These are phyloP conservation scores for Poecilia wingei DNA, from an alignment of 2,797 vertebrate genomes.

Conservation along the genomic window DNA sequence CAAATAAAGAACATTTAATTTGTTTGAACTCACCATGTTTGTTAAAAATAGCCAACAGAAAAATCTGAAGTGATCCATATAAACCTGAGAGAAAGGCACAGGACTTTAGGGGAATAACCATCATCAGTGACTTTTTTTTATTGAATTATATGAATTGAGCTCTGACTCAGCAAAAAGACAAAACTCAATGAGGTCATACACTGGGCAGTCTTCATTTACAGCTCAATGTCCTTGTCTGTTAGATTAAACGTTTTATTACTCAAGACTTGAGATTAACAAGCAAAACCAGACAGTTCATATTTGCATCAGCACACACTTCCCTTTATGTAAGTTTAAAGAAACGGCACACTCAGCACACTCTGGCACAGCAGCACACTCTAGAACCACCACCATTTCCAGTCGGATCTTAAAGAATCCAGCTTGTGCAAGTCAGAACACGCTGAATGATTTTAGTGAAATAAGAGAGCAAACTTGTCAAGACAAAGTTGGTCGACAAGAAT, in stretches of 20 bases:
- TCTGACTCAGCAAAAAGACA: neutral
- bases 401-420: slow-evolving; percentile 17
- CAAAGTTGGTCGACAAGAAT: neutral
- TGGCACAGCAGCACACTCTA: neutral
- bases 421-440: slow-evolving; percentile 16
- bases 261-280: neutral
- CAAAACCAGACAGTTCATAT: neutral
- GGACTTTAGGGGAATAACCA: neutral
- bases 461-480: slow-evolving; percentile 33
- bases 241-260: neutral
- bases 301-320: neutral
- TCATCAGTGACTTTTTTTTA: neutral
- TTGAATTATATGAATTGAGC: neutral
- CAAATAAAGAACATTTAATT: neutral
- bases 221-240: neutral
- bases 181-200: slow-evolving; percentile 9
- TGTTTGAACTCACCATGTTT: neutral
- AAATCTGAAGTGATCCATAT: neutral
- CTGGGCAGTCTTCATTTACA: neutral
- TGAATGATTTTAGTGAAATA: neutral
- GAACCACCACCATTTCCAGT: neutral
- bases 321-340: neutral
- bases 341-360: too few species aligned
- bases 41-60: neutral
- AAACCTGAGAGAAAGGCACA: neutral